Base-by-base conservation (phyloP, 2,797 vertebrate genomes). In the Adrianichthys oophorus region DNA sequence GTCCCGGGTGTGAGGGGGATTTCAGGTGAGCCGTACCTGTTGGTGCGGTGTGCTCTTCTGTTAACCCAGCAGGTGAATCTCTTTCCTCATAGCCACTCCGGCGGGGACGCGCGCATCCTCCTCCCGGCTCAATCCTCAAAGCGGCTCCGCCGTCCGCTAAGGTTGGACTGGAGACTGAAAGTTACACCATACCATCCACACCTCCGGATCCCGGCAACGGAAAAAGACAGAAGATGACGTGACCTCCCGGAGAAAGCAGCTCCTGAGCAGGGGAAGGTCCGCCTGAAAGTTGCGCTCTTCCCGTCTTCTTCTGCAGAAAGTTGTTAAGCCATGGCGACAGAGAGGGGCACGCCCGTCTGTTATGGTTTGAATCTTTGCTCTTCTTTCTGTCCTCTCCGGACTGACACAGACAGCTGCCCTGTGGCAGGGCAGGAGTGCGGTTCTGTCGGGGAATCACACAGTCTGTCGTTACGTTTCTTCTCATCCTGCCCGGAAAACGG, bases 31-130 rank as follows among this genome's bases (percentile, higher is more conserved):
- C 68, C 69, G 21, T 91, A 93, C 92, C 92, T 93, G 92, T 91
- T 91, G 89, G 85, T 80, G 89, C 83, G 82, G 82, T 83, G 85
- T 82, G 85, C 57, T 87, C 74, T 57, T 89, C 70, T 61, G 65
- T 88, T 73, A 89, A 70, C 75, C 84, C 86, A 75, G 86, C 70
- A 80, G 79, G 79, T 82, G 72, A 80, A 81, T 75, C 66, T 85
- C 78, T 68, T 70, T 89, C 85, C 83, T 90, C 88, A 89, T 90
- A 66, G 82, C 83, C 86, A 70, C 80, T 80, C 68, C 78, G 64
- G 65, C 65, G 78, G 72, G 79, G 74, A 78, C 67, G 61, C 75
- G 82, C 62, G 70, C 84, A 89, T 89, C 80, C 76, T 72, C 84
- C 76, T 82, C 78, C 79, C 74, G 46, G 53, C 32, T 67, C 32